Percentiles rank a stretch among this genome's conserved stretches.
phyloP scores from a whole-genome alignment of 2,113 vertebrate genomes.

The Globicephala melas region DNA sequence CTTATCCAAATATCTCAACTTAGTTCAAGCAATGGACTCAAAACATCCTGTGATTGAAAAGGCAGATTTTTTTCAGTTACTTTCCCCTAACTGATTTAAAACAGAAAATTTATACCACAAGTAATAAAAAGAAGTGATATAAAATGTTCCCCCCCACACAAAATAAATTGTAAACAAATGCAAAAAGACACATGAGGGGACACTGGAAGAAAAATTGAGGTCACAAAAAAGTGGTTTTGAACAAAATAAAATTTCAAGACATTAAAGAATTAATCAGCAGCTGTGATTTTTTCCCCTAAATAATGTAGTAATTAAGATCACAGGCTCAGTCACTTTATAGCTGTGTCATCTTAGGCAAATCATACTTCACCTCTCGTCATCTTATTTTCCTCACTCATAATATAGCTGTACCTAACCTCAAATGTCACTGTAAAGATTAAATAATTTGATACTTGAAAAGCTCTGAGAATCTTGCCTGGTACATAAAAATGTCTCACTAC shows the following conservation, averaged over 20 bases:
- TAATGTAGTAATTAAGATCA: neutral
- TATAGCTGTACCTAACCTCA: neutral
- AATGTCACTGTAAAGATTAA: neutral
- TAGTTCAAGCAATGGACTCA: constrained; percentile 26
- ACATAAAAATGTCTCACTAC: neutral
- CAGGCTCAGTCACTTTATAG: neutral
- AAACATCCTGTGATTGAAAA: constrained; percentile 55
- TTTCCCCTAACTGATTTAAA: constrained; percentile 51
- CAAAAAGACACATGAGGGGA: constrained; percentile 9
- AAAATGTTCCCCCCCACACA: neutral
- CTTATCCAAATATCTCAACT: constrained; percentile 54
- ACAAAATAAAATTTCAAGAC: constrained; percentile 10
- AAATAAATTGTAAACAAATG: constrained; percentile 25
- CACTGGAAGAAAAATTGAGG: neutral
- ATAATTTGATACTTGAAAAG: neutral
- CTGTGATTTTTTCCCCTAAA: neutral
- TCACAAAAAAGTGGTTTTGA: neutral
- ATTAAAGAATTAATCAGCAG: neutral
- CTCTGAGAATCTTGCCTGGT: neutral
- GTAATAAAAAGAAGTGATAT: constrained; percentile 14
- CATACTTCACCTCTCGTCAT: neutral
- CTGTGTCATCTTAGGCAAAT: neutral
- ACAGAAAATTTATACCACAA: constrained; percentile 33
- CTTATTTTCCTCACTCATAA: neutral
- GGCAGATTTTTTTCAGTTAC: constrained; percentile 37